A percentile compares a stretch with the other conserved stretches of the same genome.
Conservation (phyloP, 1,140 invertebrate species). For the Eriocheir sinensis region DNA sequence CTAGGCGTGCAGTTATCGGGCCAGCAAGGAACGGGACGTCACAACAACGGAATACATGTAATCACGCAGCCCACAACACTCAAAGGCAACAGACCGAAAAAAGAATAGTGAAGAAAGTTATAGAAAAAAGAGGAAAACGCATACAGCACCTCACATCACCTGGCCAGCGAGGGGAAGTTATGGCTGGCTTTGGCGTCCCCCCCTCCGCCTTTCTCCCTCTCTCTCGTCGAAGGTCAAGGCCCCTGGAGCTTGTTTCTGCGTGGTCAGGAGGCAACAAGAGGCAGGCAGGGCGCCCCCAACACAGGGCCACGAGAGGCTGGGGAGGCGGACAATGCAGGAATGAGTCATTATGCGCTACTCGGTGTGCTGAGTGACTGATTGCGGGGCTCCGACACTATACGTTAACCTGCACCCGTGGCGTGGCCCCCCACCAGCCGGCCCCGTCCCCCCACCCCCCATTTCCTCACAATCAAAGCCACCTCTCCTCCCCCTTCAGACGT, state of each 20-base stretch:
- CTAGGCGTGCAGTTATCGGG: neutral
- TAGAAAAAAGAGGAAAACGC: too few species aligned
- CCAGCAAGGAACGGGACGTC: neutral
- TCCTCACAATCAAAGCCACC: neutral
- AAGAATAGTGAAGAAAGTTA: neutral
- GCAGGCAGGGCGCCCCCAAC: too few species aligned
- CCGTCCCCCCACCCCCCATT: neutral
- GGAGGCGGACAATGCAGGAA: neutral
- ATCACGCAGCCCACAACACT: neutral
- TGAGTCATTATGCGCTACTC: slow-evolving; percentile 40
- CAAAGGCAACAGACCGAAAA: neutral
- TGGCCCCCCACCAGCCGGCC: neutral
- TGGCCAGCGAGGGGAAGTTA: too few species aligned
- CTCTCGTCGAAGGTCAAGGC: neutral
- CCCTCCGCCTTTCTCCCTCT: neutral
- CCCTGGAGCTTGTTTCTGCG: neutral
- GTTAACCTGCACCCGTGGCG: neutral
- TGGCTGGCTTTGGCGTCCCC: neutral
- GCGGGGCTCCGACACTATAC: neutral
- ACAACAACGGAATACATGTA: neutral
- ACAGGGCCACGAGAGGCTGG: neutral
- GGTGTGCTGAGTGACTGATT: slow-evolving; percentile 1
- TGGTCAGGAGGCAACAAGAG: neutral
- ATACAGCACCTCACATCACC: neutral
- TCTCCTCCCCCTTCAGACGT: slow-evolving; percentile 37